Percentiles rank a stretch among this genome's conserved stretches.
These are phyloP conservation scores for Muraenolepis orangiensis DNA, from an alignment of 2,797 vertebrate species.

Conservation along the genomic window DNA sequence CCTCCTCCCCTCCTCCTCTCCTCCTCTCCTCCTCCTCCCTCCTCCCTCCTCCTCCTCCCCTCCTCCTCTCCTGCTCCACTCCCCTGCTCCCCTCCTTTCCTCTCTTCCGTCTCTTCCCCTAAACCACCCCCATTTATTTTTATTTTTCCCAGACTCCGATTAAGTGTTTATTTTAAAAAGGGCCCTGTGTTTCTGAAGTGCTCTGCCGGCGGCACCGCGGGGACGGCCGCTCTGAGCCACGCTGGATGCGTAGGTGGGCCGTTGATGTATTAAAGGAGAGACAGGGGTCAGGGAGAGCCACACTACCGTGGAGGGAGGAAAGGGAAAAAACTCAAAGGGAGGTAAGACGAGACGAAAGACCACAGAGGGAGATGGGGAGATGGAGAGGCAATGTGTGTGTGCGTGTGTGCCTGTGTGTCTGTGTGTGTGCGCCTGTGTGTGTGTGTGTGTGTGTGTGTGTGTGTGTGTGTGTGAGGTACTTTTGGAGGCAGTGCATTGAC, in stretches of 20 bases:
- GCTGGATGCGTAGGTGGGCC: conserved; percentile 63
- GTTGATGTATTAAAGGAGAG: conserved; percentile 64
- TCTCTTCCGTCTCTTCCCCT: not conserved
- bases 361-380: not conserved
- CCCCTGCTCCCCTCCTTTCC: not conserved
- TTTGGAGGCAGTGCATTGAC: no score
- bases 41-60: conserved; percentile 47
- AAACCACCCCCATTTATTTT: conserved; percentile 8
- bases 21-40: conserved; percentile 21
- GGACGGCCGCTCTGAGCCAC: conserved; percentile 57
- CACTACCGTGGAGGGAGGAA: conserved; percentile 27
- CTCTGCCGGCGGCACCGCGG: conserved; percentile 60
- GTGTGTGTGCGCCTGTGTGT: no score
- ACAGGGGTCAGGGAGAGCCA: conserved; percentile 23
- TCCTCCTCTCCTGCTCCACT: not conserved
- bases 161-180: conserved; percentile 70
- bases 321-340: conserved; percentile 18
- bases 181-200: conserved; percentile 62
- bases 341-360: conserved; percentile 13
- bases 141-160: conserved; percentile 49
- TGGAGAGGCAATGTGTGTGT: no score
- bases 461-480: no score
- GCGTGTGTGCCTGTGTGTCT: no score
- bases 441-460: no score
- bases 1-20: no score